Evolutionary conservation across 2,888 invertebrate species (phyloP), one percentile per base, ranked within the genome.

Genomic region (Drymonia ruficornis): DNA sequence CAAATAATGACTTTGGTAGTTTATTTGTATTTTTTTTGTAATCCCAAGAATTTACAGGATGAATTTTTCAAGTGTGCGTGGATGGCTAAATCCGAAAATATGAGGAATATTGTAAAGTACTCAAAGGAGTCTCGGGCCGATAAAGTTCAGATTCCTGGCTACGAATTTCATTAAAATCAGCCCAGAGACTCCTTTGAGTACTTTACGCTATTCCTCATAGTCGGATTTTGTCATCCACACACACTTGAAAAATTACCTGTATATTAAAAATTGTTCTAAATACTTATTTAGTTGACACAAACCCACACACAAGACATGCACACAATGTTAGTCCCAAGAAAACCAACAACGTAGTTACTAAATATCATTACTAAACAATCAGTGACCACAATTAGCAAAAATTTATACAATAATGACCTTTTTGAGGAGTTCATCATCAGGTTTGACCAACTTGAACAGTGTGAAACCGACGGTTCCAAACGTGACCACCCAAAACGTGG

Each of bases 391-490:
- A 73, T 65, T 71, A 71, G 65, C 63, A 55, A 72, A 62, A 63
- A 67, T 42, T 54, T 65, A 70, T 59, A 58, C 42, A 61, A 77
- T 87, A 91, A 78, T 89, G 87, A 92, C 92, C 92, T 92, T 74
- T 91, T 93, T 78, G 82, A 94, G 73, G 87, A 94, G 75, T 87
- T 87, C 74, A 94, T 91, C 91, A 88, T 87, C 81, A 84, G 92
- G 92, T 91, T 91, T 91, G 87, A 86, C 90, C 74, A 94, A 74
- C 76, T 91, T 79, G 85, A 95, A 90, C 57, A 95, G 86, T 66
- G 86, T 89, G 80, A 94, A 96, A 68, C 95, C 95, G 59, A 95
- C 62, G 67, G 94, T 93, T 77, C 94, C 94, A 71, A 93, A 93
- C 59, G 93, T 92, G 74, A 92, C 79, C 80, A 95, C 86, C 94